Base-by-base conservation (phyloP, 1,140 invertebrate species). In the Catajapyx aquilonaris region DNA sequence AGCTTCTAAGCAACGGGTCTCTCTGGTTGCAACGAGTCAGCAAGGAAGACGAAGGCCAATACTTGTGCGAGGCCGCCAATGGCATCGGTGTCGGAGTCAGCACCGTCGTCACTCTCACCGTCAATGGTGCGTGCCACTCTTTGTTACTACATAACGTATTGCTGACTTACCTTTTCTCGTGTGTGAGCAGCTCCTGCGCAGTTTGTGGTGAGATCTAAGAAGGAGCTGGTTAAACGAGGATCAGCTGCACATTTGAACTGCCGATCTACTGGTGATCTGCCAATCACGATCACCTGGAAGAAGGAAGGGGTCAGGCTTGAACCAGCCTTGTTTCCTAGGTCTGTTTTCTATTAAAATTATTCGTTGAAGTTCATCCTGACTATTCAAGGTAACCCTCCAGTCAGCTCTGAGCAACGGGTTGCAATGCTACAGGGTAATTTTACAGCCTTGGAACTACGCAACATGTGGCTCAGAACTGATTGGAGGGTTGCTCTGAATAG, bases 51-150 rank as follows among this genome's bases (percentile, higher is more conserved):
- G 51, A 56, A 41, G 59, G 64, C 1, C 51, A 56, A 32, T 67
- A 66, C 42, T 44, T 65, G 31, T 67, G 65, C 44, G 57, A 62
- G 31, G 57, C 61, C 0, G 50, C 52, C 22, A 67, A 67, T 43
- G 52, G 54, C 5, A 52, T 67, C 13, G 60, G 57, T 10, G 51
- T 55, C 20, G 52, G 53, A 17, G 45, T 66, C 34, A 59, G 61
- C 38, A 58, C 62, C 44, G 53, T 57, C 15, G 52, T 65, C 4
- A 44, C 53, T 17, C 52, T 67, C 4, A 53, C 52, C 4, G 62
- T 67, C 5, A 51, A 58, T 34, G 53, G 61, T 64, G 53, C 39
- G 46, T 33, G 22, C 7, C 11, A 37, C 25, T 19, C 28, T 5
- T 18, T 40, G 19, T 16, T 17, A 39, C 28, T 38, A 5, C 19